A percentile compares a stretch with the other conserved stretches of the same genome.
These are phyloP conservation scores for Pollenia labialis DNA, from an alignment of 2,888 invertebrate species.

Conservation along the genomic window DNA sequence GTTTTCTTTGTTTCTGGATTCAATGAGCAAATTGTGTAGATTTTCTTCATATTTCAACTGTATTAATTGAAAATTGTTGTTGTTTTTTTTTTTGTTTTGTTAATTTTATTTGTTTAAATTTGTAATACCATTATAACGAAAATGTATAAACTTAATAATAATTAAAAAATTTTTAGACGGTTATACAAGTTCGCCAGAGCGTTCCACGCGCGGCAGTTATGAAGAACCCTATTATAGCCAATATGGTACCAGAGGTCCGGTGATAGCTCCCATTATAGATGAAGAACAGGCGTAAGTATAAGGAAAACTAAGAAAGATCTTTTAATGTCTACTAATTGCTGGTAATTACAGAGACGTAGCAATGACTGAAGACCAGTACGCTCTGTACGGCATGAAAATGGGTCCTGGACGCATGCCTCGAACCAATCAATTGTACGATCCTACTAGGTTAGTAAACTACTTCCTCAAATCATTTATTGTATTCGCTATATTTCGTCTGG, in stretches of 20 bases:
- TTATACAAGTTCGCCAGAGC: slow-evolving; percentile 95
- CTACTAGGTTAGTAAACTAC: slow-evolving; percentile 80
- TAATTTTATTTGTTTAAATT: slow-evolving; percentile 22
- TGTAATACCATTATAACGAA: not conserved
- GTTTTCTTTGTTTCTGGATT: slow-evolving; percentile 51
- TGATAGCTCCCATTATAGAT: slow-evolving; percentile 95
- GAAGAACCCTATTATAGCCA: slow-evolving; percentile 95
- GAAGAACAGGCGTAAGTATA: slow-evolving; percentile 88
- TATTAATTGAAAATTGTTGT: slow-evolving; percentile 42
- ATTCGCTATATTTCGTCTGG: slow-evolving; percentile 18
- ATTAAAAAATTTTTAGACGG: slow-evolving; percentile 85
- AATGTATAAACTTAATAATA: not conserved
- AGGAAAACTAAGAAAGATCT: not conserved
- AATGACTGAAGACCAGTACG: slow-evolving; percentile 89
- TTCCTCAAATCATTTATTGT: not conserved
- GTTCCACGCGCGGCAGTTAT: slow-evolving; percentile 89
- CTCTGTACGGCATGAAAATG: slow-evolving; percentile 88
- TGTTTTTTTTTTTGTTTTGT: slow-evolving; percentile 44
- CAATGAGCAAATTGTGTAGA: slow-evolving; percentile 20
- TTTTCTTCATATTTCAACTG: slow-evolving; percentile 27
- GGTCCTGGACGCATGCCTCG: slow-evolving; percentile 86
- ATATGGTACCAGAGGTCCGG: slow-evolving; percentile 87
- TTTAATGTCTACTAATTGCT: not conserved
- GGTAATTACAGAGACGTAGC: slow-evolving; percentile 86
- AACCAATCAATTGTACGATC: slow-evolving; percentile 84